Percentiles rank a stretch among this genome's conserved stretches.
phyloP scores from a whole-genome alignment of 2,888 invertebrate species.

The Lasioglossum morio region DNA sequence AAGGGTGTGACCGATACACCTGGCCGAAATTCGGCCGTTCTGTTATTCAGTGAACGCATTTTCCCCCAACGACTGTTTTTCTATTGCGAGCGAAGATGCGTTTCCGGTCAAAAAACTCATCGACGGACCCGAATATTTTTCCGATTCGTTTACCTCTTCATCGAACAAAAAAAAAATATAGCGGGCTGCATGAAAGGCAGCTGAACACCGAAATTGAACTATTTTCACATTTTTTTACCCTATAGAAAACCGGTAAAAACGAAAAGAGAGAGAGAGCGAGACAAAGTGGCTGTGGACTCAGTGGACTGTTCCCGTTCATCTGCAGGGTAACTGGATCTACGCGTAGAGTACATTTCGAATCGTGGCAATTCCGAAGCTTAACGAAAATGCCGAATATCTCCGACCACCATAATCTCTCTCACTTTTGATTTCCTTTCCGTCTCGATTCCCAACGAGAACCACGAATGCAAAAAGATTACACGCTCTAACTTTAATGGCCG shows the following conservation, averaged over 20 bases:
- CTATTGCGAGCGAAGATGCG: not conserved
- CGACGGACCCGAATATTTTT: not conserved
- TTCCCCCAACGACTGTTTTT: not conserved
- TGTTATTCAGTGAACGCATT: not conserved
- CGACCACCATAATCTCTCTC: not conserved
- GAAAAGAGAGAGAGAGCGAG: not conserved
- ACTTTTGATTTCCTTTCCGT: not conserved
- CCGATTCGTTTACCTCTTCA: not conserved
- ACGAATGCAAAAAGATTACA: too few relatives aligned
- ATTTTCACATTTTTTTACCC: not conserved
- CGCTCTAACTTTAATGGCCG: not conserved
- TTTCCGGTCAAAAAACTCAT: conserved; percentile 5
- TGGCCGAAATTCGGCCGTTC: not conserved
- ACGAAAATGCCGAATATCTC: too few relatives aligned
- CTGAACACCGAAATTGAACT: not conserved
- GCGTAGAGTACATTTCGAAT: not conserved
- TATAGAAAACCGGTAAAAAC: not conserved
- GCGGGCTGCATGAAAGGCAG: not conserved
- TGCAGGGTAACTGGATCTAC: not conserved
- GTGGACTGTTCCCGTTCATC: not conserved
- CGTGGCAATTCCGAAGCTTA: too few relatives aligned
- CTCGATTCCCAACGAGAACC: too few relatives aligned
- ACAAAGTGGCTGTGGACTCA: not conserved
- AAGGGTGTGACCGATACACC: not conserved
- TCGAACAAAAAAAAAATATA: not conserved